A percentile compares a stretch with the other conserved stretches of the same genome.
These are phyloP conservation scores for Tenthredo mesomela DNA, from an alignment of 2,888 invertebrate genomes.

Conservation along the genomic window DNA sequence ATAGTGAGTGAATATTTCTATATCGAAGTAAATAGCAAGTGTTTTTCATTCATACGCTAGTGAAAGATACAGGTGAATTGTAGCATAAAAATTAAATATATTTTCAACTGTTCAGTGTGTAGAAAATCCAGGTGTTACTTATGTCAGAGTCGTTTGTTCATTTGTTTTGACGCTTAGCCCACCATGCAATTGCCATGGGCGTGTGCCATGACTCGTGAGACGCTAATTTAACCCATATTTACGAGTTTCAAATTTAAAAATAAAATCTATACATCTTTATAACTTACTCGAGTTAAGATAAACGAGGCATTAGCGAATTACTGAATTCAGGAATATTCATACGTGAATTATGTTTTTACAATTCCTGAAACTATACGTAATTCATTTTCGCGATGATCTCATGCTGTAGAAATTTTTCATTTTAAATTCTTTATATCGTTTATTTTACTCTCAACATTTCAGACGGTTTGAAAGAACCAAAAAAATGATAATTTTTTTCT, in stretches of 20 bases:
- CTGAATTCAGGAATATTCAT: neutral
- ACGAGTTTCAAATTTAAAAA: neutral
- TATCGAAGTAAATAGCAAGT: neutral
- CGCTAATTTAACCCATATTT: constrained; percentile 33
- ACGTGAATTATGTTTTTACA: neutral
- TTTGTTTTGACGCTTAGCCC: constrained; percentile 26
- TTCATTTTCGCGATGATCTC: constrained; percentile 26
- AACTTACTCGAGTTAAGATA: neutral
- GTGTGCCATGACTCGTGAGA: constrained; percentile 41
- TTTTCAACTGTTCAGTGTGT: neutral
- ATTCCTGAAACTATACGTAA: constrained; percentile 6
- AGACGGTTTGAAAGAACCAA: neutral
- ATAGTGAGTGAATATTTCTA: constrained; percentile 1
- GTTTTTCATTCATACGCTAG: neutral
- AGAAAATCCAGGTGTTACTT: neutral
- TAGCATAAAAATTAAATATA: neutral
- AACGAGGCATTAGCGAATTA: neutral
- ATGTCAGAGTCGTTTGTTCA: neutral
- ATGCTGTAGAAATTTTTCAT: constrained; percentile 4
- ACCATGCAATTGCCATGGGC: constrained; percentile 43
- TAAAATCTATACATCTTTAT: neutral
- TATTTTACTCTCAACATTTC: neutral
- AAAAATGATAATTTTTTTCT: neutral
- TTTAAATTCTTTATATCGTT: neutral
- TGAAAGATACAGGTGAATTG: constrained; percentile 23